These are phyloP conservation scores for Andrena hattorfiana DNA, from an alignment of 2,888 invertebrate genomes.

Conservation along the genomic window DNA sequence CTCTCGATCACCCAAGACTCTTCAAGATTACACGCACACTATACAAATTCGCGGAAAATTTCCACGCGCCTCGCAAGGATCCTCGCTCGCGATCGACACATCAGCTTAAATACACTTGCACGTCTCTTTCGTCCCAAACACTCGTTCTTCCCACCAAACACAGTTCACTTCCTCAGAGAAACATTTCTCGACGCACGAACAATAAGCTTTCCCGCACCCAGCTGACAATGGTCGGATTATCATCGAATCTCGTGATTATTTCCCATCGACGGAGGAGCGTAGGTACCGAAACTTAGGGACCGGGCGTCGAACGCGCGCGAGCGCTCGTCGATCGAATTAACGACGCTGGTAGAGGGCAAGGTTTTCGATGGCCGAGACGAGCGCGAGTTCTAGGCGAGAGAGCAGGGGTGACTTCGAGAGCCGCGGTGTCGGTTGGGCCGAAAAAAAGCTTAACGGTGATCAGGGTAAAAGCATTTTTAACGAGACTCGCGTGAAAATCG, in stretches of 20 bases:
- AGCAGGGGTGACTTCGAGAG: not conserved
- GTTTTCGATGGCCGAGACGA: constrained; percentile 21
- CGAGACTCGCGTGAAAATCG: constrained; percentile 75
- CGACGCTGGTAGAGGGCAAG: constrained; percentile 14
- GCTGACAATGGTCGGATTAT: too few relatives aligned
- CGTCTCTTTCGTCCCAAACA: too few relatives aligned
- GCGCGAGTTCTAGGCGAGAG: constrained; percentile 19
- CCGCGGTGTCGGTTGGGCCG: constrained; percentile 27
- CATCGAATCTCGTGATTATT: not conserved
- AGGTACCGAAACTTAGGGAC: not conserved
- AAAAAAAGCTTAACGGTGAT: constrained; percentile 57
- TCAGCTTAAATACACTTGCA: too few relatives aligned
- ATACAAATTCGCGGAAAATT: too few relatives aligned
- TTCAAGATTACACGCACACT: too few relatives aligned
- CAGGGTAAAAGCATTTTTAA: constrained; percentile 77
- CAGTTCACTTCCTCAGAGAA: too few relatives aligned
- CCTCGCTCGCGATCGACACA: too few relatives aligned
- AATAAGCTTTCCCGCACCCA: too few relatives aligned
- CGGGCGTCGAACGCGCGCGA: not conserved
- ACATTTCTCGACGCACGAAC: too few relatives aligned
- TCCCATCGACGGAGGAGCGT: not conserved
- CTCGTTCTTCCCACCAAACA: too few relatives aligned
- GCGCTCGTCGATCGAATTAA: constrained; percentile 19
- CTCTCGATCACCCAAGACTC: too few relatives aligned
- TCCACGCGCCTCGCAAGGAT: too few relatives aligned